phyloP scores from a whole-genome alignment of 2,113 vertebrate genomes.

The Lathamus discolor region DNA sequence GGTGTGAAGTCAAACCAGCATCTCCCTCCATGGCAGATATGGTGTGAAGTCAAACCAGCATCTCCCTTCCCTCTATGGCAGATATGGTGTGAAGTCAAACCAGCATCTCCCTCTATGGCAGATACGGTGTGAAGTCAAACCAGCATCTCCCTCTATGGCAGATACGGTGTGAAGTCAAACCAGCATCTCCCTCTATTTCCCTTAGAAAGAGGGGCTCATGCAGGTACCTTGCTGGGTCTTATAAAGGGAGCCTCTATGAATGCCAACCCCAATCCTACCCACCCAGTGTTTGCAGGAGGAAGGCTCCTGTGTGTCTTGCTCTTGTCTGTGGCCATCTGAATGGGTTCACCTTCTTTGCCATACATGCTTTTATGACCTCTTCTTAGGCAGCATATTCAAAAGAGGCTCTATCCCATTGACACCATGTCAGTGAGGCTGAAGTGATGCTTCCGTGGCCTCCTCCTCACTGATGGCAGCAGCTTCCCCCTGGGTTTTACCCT shows the following conservation, averaged over 20 bases:
- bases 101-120: not conserved
- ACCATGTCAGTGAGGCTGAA: accelerated
- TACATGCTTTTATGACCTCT: not conserved
- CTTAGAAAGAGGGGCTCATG: not conserved
- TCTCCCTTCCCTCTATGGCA: not conserved
- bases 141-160: not conserved
- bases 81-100: not conserved
- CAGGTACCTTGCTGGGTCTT: not conserved
- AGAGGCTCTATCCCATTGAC: not conserved
- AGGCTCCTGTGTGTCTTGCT: not conserved
- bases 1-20: not conserved
- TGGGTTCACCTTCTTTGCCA: not conserved
- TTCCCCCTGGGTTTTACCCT: not conserved
- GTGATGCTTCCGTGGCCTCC: not conserved
- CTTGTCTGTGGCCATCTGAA: not conserved
- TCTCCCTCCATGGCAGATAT: not conserved
- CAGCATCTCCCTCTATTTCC: not conserved
- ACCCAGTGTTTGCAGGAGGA: not conserved
- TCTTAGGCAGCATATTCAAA: not conserved
- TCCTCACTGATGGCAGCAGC: not conserved
- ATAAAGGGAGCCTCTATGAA: accelerated
- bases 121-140: not conserved
- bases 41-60: not conserved
- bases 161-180: not conserved
- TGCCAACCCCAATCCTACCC: accelerated